These are phyloP conservation scores for Bruchidius siliquastri DNA, from an alignment of 2,888 invertebrate species.

Conservation along the genomic window DNA sequence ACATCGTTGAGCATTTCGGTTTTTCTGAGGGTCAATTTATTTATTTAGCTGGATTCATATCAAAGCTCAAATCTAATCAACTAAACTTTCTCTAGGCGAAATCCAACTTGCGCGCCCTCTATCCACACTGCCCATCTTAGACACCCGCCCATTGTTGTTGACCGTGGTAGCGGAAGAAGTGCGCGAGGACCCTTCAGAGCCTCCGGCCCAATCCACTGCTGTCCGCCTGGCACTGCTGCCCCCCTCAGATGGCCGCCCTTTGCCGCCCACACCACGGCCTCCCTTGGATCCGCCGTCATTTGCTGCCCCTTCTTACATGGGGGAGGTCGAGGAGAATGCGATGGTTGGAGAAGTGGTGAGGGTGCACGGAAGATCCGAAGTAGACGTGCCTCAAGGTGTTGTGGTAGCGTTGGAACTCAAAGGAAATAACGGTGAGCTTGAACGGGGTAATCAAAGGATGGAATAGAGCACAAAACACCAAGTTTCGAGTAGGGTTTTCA, in stretches of 20 bases:
- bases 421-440: conserved; percentile 64
- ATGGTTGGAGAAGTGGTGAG: conserved; percentile 68
- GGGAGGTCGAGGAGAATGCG: conserved; percentile 75
- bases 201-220: conserved; percentile 69
- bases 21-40: too few species aligned
- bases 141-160: conserved; percentile 77
- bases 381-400: conserved; percentile 50
- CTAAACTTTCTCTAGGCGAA: conserved; percentile 54
- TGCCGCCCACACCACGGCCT: conserved; percentile 29
- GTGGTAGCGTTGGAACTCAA: conserved; percentile 73
- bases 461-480: too few species aligned
- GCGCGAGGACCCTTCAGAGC: conserved; percentile 55
- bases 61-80: too few species aligned
- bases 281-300: conserved; percentile 38
- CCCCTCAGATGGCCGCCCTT: not conserved
- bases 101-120: conserved; percentile 66
- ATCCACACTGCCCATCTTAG: conserved; percentile 73
- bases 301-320: conserved; percentile 57
- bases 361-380: conserved; percentile 31
- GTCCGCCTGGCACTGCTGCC: conserved; percentile 77
- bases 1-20: too few species aligned
- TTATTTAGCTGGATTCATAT: too few species aligned
- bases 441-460: too few species aligned
- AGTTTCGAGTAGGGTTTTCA: too few species aligned
- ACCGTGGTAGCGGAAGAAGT: conserved; percentile 86